These are phyloP conservation scores for Sthenelais limicola DNA, from an alignment of 2,888 invertebrate genomes.

Conservation along the genomic window DNA sequence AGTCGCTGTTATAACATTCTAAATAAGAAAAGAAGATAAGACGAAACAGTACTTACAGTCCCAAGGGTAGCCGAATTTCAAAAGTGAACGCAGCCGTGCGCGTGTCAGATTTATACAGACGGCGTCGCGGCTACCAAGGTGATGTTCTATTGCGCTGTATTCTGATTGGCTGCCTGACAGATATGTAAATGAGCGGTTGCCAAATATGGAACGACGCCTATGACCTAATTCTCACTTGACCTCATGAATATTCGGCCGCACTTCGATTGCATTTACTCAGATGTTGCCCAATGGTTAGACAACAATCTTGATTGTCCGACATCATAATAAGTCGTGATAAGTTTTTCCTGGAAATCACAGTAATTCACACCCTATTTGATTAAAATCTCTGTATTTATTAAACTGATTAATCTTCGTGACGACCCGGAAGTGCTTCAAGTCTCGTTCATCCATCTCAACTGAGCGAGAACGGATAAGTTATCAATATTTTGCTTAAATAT, in stretches of 20 bases:
- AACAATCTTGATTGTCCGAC: neutral
- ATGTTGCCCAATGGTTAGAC: neutral
- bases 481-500: neutral
- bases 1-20: no score
- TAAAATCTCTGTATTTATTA: no score
- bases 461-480: neutral
- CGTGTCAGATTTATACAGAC: neutral
- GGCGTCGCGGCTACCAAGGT: slow-evolving; percentile 20
- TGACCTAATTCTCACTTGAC: slow-evolving; percentile 7
- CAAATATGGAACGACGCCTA: slow-evolving; percentile 19
- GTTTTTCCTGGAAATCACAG: no score
- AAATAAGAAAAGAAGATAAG: no score
- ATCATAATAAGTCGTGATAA: no score
- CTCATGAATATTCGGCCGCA: slow-evolving; percentile 27
- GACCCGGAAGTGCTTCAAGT: slow-evolving; percentile 19
- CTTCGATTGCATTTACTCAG: neutral
- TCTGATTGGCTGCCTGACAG: slow-evolving; percentile 33
- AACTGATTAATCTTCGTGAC: slow-evolving; percentile 14
- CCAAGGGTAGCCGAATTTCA: neutral
- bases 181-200: slow-evolving; percentile 24
- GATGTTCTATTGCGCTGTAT: neutral
- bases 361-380: no score
- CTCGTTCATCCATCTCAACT: neutral
- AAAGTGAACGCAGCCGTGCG: slow-evolving; percentile 8
- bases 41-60: slow-evolving; percentile 20